Percentiles rank a stretch among this genome's conserved stretches.
These are phyloP conservation scores for Nerophis ophidion DNA, from an alignment of 2,113 vertebrate species.

Conservation along the genomic window DNA sequence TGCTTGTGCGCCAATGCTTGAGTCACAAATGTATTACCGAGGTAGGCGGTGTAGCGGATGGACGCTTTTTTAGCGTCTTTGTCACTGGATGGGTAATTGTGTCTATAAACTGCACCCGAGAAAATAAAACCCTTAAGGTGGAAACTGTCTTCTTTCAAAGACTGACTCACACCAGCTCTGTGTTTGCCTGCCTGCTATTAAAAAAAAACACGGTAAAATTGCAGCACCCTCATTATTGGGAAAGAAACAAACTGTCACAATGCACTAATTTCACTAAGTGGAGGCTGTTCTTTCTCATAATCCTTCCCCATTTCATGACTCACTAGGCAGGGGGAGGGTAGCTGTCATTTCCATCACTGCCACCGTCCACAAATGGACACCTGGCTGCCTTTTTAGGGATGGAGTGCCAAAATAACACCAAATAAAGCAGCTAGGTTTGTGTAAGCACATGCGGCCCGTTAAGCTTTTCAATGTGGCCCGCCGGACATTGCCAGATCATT, in stretches of 20 bases:
- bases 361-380: conserved; percentile 61
- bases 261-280: conserved; percentile 59
- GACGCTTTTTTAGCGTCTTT: conserved; percentile 12
- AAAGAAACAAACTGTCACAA: conserved; percentile 31
- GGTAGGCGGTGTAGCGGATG: conserved; percentile 1
- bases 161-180: conserved; percentile 50
- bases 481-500: no score
- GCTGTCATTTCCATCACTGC: conserved; percentile 45
- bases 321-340: no score
- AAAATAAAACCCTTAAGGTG: conserved; percentile 34
- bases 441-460: no score
- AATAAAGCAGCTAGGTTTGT: conserved; percentile 24
- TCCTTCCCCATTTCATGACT: conserved; percentile 57
- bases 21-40: conserved; percentile 3
- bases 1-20: background rate
- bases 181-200: conserved; percentile 16
- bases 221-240: background rate
- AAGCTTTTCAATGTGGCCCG: no score
- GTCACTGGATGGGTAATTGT: background rate
- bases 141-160: conserved; percentile 21
- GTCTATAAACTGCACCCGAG: background rate
- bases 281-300: conserved; percentile 48
- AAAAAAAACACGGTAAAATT: conserved; percentile 17
- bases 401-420: conserved; percentile 20
- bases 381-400: conserved; percentile 33